Evolutionary conservation across 2,888 invertebrate species (phyloP).

Genomic region (Eristalis intricaria): DNA sequence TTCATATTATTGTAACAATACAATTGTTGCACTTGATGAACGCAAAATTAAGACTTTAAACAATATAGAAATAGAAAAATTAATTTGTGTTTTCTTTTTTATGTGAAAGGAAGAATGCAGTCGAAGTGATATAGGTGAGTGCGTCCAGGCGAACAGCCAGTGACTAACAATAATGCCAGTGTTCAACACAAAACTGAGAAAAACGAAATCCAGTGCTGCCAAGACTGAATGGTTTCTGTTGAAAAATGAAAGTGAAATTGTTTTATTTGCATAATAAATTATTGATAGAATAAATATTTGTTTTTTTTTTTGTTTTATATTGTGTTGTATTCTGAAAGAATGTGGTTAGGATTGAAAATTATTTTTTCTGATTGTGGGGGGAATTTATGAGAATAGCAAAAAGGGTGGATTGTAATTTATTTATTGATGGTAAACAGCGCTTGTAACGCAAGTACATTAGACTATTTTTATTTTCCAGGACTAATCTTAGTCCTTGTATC

Average conservation of each 20-base stretch:
- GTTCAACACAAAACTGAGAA: background rate
- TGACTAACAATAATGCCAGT: slow-evolving; percentile 61
- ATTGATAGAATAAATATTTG: background rate
- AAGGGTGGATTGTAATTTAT: too few species aligned
- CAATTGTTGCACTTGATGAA: slow-evolving; percentile 54
- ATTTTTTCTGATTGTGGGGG: too few species aligned
- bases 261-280: background rate
- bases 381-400: too few species aligned
- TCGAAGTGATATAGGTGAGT: slow-evolving; percentile 51
- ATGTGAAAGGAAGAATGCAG: slow-evolving; percentile 71
- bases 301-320: too few species aligned
- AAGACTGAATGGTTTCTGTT: background rate
- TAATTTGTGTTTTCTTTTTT: slow-evolving; percentile 71
- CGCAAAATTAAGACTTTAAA: slow-evolving; percentile 62
- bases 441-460: too few species aligned
- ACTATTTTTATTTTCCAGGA: too few species aligned
- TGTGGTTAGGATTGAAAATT: too few species aligned
- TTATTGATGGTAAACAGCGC: too few species aligned
- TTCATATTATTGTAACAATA: slow-evolving; percentile 39
- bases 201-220: slow-evolving; percentile 45
- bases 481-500: too few species aligned
- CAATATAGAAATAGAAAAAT: slow-evolving; percentile 67
- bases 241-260: background rate
- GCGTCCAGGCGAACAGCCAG: slow-evolving; percentile 53
- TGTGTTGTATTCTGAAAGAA: too few species aligned